Evolutionary conservation across 1,140 invertebrate species (phyloP).

Genomic region (Leptinotarsa defecta): DNA sequence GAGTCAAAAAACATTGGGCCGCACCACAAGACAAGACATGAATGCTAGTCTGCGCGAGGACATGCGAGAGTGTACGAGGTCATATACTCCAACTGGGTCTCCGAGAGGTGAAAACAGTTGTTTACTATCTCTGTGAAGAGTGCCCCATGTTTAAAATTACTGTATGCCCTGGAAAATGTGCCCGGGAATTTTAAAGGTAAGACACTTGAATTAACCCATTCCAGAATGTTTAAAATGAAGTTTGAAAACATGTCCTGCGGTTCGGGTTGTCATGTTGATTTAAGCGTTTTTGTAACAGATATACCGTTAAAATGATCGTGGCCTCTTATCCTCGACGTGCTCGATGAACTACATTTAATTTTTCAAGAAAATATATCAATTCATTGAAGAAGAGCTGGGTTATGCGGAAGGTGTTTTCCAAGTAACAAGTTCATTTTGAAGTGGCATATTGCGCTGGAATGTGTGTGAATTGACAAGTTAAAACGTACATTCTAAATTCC

Average conservation of each 20-base stretch:
- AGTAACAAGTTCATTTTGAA: neutral
- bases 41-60: slow-evolving; percentile 34
- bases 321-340: slow-evolving; percentile 13
- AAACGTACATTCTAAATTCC: slow-evolving; percentile 29
- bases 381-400: neutral
- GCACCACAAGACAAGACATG: slow-evolving; percentile 24
- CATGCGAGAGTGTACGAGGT: slow-evolving; percentile 40
- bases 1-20: slow-evolving; percentile 22
- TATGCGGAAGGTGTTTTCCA: neutral
- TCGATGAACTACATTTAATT: slow-evolving; percentile 26
- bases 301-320: slow-evolving; percentile 25
- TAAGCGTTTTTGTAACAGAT: slow-evolving; percentile 17
- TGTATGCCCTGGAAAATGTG: slow-evolving; percentile 31
- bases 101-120: slow-evolving; percentile 43
- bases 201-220: slow-evolving; percentile 10
- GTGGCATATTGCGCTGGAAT: neutral
- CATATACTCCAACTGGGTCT: slow-evolving; percentile 42
- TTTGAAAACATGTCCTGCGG: neutral
- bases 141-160: slow-evolving; percentile 26
- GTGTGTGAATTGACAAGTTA: neutral
- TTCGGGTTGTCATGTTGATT: neutral
- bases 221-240: neutral
- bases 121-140: slow-evolving; percentile 42
- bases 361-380: slow-evolving; percentile 5
- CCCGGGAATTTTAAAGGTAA: slow-evolving; percentile 39